A percentile compares a stretch with the other conserved stretches of the same genome.
Evolutionary conservation across 1,140 invertebrate species (phyloP).

Genomic region (Scylla paramamosain): DNA sequence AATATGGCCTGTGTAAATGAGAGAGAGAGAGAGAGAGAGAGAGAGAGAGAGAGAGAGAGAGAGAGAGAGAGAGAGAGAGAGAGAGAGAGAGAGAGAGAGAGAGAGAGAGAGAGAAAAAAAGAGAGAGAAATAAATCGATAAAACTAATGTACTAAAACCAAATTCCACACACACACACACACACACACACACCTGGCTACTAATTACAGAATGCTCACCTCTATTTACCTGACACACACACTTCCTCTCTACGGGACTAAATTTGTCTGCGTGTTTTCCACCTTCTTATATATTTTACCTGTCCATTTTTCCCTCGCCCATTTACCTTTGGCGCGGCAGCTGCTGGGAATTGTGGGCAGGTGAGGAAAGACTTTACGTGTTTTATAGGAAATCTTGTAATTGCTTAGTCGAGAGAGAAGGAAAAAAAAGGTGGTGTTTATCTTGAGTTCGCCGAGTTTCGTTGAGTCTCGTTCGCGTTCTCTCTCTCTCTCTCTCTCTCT

Average conservation of each 20-base stretch:
- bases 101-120: too few species aligned
- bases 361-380: not conserved
- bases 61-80: too few species aligned
- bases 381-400: conserved; percentile 5
- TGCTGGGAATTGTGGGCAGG: not conserved
- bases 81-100: too few species aligned
- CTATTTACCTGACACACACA: not conserved
- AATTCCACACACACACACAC: too few species aligned
- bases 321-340: not conserved
- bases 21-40: too few species aligned
- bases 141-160: too few species aligned
- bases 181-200: not conserved
- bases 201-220: conserved; percentile 14
- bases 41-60: too few species aligned
- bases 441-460: too few species aligned
- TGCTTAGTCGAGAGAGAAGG: not conserved
- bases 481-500: too few species aligned
- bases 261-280: not conserved
- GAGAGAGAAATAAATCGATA: not conserved
- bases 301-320: not conserved
- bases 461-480: too few species aligned
- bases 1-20: too few species aligned
- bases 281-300: not conserved
- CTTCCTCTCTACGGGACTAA: not conserved
- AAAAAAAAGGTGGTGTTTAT: not conserved